Evolutionary conservation across 2,888 invertebrate species (phyloP).

Genomic region (Eupithecia abbreviata): DNA sequence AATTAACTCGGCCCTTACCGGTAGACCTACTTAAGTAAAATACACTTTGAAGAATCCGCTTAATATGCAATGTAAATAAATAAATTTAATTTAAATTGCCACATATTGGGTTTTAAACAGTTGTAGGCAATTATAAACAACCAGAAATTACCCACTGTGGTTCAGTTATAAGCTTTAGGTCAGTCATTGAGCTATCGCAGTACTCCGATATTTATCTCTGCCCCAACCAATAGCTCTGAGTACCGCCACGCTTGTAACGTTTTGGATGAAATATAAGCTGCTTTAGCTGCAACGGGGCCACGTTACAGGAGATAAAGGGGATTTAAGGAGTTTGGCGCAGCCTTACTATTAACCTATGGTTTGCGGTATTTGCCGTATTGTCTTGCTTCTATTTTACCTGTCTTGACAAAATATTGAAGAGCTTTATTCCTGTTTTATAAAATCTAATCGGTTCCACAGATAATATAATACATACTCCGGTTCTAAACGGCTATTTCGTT

Average conservation of each 20-base stretch:
- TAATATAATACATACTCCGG: too few relatives aligned
- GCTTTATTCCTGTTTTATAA: not conserved
- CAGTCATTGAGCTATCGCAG: not conserved
- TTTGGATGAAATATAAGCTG: slow-evolving; percentile 40
- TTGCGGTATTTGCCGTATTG: slow-evolving; percentile 22
- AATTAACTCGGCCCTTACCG: not conserved
- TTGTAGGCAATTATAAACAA: too few relatives aligned
- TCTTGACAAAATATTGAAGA: not conserved
- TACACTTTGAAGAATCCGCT: not conserved
- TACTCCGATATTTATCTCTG: not conserved
- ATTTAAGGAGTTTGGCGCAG: slow-evolving; percentile 33
- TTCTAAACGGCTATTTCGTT: not conserved
- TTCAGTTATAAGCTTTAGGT: too few relatives aligned
- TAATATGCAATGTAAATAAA: not conserved
- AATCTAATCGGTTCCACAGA: not conserved
- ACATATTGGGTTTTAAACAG: too few relatives aligned
- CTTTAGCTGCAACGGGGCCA: slow-evolving; percentile 34
- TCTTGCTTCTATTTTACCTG: slow-evolving; percentile 13
- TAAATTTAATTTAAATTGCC: too few relatives aligned
- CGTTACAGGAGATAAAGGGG: slow-evolving; percentile 37
- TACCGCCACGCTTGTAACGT: slow-evolving; percentile 32
- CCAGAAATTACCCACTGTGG: too few relatives aligned
- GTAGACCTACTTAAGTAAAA: not conserved
- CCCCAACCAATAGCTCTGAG: slow-evolving; percentile 20
- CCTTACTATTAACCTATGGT: slow-evolving; percentile 32